phyloP scores from a whole-genome alignment of 1,140 invertebrate species.

The Drosophila equinoxialis region DNA sequence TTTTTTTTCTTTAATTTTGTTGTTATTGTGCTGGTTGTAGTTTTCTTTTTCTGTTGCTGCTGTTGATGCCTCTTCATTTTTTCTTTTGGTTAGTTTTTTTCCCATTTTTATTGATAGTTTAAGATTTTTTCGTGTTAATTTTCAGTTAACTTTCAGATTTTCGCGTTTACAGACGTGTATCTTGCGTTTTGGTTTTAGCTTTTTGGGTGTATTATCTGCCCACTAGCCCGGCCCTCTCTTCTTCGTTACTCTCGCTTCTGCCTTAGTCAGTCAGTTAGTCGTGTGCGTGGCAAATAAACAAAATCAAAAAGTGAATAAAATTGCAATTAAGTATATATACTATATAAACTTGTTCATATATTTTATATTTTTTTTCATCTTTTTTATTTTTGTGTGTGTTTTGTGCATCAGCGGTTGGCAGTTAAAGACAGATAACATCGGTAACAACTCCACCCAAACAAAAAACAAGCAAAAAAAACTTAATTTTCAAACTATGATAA shows the following conservation, averaged over 20 bases:
- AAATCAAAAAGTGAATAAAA: slow-evolving; percentile 12
- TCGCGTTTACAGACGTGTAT: slow-evolving; percentile 81
- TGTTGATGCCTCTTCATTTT: slow-evolving; percentile 25
- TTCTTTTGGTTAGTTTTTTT: slow-evolving; percentile 35
- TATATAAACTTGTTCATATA: neutral
- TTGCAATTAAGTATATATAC: slow-evolving; percentile 2
- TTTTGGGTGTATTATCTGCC: neutral
- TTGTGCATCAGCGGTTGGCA: neutral
- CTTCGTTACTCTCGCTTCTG: neutral
- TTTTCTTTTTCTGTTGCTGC: slow-evolving; percentile 28
- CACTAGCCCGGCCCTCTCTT: too few relatives aligned
- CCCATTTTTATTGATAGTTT: slow-evolving; percentile 74
- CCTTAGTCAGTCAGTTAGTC: neutral
- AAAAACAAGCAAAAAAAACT: slow-evolving; percentile 18
- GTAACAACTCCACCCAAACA: slow-evolving; percentile 8
- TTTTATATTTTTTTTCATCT: neutral
- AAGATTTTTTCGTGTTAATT: slow-evolving; percentile 74
- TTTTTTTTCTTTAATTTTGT: slow-evolving; percentile 50
- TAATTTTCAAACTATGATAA: slow-evolving; percentile 38
- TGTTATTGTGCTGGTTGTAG: slow-evolving; percentile 32
- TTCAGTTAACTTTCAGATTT: slow-evolving; percentile 83
- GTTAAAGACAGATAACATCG: slow-evolving; percentile 24
- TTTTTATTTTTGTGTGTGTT: neutral
- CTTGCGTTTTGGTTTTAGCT: slow-evolving; percentile 42
- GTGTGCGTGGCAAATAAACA: slow-evolving; percentile 7